A percentile compares a stretch with the other conserved stretches of the same genome.
phyloP scores from a whole-genome alignment of 92 coral and sea anemone genomes.

The Pocillopora meandrina region DNA sequence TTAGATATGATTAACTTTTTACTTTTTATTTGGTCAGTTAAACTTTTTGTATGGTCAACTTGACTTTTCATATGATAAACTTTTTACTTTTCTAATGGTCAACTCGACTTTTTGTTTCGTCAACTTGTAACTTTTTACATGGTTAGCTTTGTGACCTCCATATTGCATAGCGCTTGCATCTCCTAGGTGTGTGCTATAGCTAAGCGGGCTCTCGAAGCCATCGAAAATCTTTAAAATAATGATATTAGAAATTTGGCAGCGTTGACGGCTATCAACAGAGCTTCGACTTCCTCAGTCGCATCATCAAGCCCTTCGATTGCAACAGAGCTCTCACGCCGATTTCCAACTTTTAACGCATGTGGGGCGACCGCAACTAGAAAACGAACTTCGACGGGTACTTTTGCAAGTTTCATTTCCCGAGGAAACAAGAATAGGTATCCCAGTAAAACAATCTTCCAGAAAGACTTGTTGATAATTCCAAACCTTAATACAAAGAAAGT shows the following conservation, averaged over 20 bases:
- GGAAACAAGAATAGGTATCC: slow-evolving; percentile 13
- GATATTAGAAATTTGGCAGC: slow-evolving; percentile 34
- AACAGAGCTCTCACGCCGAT: slow-evolving; percentile 38
- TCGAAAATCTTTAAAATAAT: slow-evolving; percentile 19
- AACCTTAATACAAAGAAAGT: slow-evolving; percentile 11
- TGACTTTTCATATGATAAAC: not conserved
- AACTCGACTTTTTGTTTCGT: not conserved
- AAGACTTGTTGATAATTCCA: too few species aligned
- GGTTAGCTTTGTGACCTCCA: not conserved
- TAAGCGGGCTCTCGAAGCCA: slow-evolving; percentile 30
- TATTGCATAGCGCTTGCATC: not conserved
- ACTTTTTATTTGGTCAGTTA: not conserved
- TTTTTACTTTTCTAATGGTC: not conserved
- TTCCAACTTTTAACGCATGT: slow-evolving; percentile 26
- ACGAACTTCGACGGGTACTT: slow-evolving; percentile 28
- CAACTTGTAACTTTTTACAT: not conserved
- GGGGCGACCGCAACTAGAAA: not conserved
- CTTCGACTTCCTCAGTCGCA: not conserved
- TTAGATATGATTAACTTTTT: too few species aligned
- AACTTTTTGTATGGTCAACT: not conserved
- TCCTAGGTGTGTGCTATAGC: not conserved
- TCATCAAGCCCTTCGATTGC: not conserved
- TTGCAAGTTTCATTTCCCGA: not conserved
- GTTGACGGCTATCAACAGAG: slow-evolving; percentile 29
- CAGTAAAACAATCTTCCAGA: too few species aligned